A percentile compares a stretch with the other conserved stretches of the same genome.
Evolutionary conservation across 2,113 vertebrate genomes (phyloP).

Genomic region (Bostrychus sinensis): DNA sequence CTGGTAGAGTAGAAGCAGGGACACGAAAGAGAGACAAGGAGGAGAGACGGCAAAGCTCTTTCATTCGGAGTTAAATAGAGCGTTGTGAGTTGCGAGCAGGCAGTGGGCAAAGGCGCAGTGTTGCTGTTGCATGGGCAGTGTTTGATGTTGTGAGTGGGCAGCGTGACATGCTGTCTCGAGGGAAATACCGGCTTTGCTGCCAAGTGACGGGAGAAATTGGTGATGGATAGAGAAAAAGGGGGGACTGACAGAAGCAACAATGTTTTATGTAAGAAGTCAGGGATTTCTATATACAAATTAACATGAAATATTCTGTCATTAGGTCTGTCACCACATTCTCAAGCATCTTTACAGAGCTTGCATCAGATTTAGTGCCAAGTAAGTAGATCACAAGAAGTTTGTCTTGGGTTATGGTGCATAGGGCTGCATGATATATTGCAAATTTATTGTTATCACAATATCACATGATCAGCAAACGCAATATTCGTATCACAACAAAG

Average conservation of each 20-base stretch:
- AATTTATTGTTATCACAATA: too few relatives aligned
- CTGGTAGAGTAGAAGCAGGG: conserved; percentile 33
- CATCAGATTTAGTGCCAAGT: too few relatives aligned
- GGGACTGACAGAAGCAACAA: background rate
- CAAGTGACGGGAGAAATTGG: conserved; percentile 50
- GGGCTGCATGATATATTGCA: too few relatives aligned
- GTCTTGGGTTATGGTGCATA: too few relatives aligned
- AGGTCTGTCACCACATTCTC: too few relatives aligned
- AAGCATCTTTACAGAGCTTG: too few relatives aligned
- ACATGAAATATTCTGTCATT: too few relatives aligned
- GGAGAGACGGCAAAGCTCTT: conserved; percentile 33
- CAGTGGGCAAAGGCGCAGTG: conserved; percentile 48
- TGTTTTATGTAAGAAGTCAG: too few relatives aligned
- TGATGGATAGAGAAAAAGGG: conserved; percentile 31
- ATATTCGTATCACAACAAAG: too few relatives aligned
- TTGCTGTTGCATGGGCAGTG: conserved; percentile 45
- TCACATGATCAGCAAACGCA: too few relatives aligned
- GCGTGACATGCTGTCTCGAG: conserved; percentile 56
- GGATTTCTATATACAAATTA: too few relatives aligned
- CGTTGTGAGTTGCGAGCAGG: conserved; percentile 44
- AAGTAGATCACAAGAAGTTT: too few relatives aligned
- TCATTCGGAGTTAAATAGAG: conserved; percentile 59
- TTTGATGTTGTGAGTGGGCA: conserved; percentile 69
- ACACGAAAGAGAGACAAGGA: conserved; percentile 9
- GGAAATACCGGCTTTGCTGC: conserved; percentile 57